Base-by-base conservation (phyloP, 2,797 vertebrate genomes). In the Crenuchus spilurus region DNA sequence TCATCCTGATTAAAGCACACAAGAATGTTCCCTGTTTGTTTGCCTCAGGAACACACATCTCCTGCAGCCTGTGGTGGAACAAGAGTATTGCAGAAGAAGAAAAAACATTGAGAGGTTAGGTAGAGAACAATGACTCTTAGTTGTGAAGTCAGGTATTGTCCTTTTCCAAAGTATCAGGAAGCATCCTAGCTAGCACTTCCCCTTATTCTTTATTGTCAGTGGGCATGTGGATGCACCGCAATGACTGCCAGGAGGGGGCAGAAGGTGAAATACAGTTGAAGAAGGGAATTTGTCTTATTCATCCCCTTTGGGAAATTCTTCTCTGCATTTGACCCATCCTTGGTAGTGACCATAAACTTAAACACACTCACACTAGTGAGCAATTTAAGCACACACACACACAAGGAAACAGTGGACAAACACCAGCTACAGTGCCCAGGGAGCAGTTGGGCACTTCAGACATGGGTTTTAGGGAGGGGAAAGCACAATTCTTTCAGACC, bases 121-220 rank as follows among this genome's bases (percentile, higher is more conserved):
- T 11, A 35, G 2, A 3, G n/a, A 58, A 48, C 20, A n/a, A 4
- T 11, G 44, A 37, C 1, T 8, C 49, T 6, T 37, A 39, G n/a
- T 58, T 58, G 33, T 33, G n/a, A 57, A 52, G 1, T 28, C 3
- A 26, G 30, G 24, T 26, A 16, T 62, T 55, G 52, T 22, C 28
- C 72, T 26, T 31, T 11, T 64, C 3, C 18, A 31, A 86, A 84
- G 64, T 75, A 28, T 74, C 78, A 74, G 64, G 79, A 73, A 80
- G 30, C 68, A 49, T 74, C 71, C 11, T 74, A 70, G 65, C 41
- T 26, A 51, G 55, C 74, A 84, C 84, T 91, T 92, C 90, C 91
- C 77, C 35, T 77, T 6, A 91, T 91, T 91, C 84, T 89, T 70
- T 63, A 62, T 44, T 85, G 88, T 8, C 88, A 86, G 88, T 83